phyloP scores from a whole-genome alignment of 2,113 vertebrate genomes.

The Burhinus bistriatus region DNA sequence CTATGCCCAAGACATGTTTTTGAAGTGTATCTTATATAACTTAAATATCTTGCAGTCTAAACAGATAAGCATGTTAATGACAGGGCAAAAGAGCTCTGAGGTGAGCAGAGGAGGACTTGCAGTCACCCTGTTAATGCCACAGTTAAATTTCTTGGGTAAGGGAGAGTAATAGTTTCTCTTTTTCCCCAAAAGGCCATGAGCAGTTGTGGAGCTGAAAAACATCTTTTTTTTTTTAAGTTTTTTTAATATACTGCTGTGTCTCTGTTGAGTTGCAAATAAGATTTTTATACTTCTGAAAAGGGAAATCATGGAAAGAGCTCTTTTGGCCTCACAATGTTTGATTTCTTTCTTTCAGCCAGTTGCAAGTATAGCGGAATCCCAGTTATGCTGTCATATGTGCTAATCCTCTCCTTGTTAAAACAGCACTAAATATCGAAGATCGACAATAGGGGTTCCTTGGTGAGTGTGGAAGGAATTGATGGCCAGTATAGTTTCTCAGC shows the following conservation, averaged over 20 bases:
- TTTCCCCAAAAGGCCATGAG: background rate
- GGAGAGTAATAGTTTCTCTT: background rate
- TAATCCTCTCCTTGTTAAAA: background rate
- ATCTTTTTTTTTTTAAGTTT: background rate
- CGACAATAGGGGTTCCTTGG: accelerated
- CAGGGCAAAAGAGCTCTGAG: background rate
- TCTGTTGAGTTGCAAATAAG: background rate
- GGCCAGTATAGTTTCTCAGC: background rate
- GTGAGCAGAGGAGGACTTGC: background rate
- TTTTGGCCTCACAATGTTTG: background rate
- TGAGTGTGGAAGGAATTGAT: background rate
- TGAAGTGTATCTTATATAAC: background rate
- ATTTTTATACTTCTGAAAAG: background rate
- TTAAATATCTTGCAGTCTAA: background rate
- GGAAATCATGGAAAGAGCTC: background rate
- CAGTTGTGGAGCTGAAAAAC: background rate
- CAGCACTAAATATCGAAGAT: background rate
- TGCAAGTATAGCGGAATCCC: background rate
- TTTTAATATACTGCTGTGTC: background rate
- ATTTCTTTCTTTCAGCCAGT: background rate
- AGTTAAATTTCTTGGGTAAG: background rate
- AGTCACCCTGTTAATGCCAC: background rate
- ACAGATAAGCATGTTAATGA: background rate
- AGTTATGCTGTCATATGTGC: background rate
- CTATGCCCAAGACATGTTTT: background rate